These are phyloP conservation scores for Troides oblongomaculatus DNA, from an alignment of 2,888 invertebrate species.

Conservation along the genomic window DNA sequence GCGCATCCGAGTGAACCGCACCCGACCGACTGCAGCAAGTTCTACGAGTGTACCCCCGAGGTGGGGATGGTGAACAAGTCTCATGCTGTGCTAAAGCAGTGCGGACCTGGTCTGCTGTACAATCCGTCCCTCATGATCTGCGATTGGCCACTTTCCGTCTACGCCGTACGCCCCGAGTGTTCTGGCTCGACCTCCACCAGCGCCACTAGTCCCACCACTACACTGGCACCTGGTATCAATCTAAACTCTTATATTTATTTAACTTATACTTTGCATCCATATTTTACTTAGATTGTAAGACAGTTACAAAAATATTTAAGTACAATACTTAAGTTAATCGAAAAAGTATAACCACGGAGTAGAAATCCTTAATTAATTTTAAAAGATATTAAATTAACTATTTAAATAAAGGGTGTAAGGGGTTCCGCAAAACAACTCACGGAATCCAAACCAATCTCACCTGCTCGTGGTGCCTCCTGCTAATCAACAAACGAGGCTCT, in stretches of 20 bases:
- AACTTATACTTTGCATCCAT: no score
- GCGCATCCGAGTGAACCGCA: constrained; percentile 80
- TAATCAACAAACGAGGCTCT: no score
- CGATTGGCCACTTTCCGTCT: constrained; percentile 82
- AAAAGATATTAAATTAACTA: no score
- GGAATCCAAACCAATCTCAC: no score
- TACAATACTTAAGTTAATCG: no score
- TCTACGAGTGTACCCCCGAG: constrained; percentile 83
- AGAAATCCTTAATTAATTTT: no score
- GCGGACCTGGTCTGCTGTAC: constrained; percentile 83
- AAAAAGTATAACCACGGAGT: no score
- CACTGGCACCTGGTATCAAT: background rate
- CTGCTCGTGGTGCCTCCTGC: no score
- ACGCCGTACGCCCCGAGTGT: constrained; percentile 81
- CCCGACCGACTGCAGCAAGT: constrained; percentile 83
- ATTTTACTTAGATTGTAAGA: no score
- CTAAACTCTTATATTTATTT: background rate
- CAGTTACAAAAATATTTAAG: no score
- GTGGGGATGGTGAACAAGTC: constrained; percentile 50
- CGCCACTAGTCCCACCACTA: constrained; percentile 5
- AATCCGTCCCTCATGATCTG: constrained; percentile 83
- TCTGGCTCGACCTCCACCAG: constrained; percentile 35
- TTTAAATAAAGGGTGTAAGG: no score
- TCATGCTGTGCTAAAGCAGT: constrained; percentile 82
- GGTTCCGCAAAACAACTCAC: no score